Base-by-base conservation (phyloP, 1,140 invertebrate genomes). In the Spodoptera litura region DNA sequence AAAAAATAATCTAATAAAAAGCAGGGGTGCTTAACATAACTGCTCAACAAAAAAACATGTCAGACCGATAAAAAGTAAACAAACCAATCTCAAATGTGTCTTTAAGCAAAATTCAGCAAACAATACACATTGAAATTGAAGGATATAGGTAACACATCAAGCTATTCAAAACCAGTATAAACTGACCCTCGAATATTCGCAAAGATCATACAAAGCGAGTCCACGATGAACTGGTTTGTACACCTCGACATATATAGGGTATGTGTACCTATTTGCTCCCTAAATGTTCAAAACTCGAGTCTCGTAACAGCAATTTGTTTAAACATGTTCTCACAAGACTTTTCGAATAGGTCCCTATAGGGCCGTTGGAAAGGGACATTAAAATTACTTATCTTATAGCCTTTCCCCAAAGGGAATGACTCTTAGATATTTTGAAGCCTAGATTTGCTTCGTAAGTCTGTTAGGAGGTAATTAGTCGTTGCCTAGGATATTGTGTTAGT, bases 361-460 rank as follows among this genome's bases (percentile, higher is more conserved):
- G 15, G 12, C 52, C 15, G 10, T 55, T n/a, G 12, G 12, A n/a
- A 15, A 4, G 15, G 52, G 15, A 15, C 52, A 55, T 55, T 55
- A 55, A 55, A 55, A 55, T 55, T 55, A 55, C 52, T 55, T 55
- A 55, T 55, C 52, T 55, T 55, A 55, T n/a, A 31, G 12, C 4
- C 52, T 6, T n/a, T 3, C 10, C 15, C 52, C 52, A 8, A 15
- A 15, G 52, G 15, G 52, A 15, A 55, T 55, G 52, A 44, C 38
- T 6, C 38, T 44, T 6, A 44, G 38, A 44, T 44, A 44, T 44
- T 55, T 13, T 55, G 12, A 13, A 5, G 10, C 2, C 12, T 55
- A 55, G 52, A 55, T 55, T 55, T 55, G 15, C 15, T 55, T 55
- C 2, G 38, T 44, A 10, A 44, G 38, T 6, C 38, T 44, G 5